Conservation (phyloP, 2,888 invertebrate genomes). For the Coleophora flavipennella region DNA sequence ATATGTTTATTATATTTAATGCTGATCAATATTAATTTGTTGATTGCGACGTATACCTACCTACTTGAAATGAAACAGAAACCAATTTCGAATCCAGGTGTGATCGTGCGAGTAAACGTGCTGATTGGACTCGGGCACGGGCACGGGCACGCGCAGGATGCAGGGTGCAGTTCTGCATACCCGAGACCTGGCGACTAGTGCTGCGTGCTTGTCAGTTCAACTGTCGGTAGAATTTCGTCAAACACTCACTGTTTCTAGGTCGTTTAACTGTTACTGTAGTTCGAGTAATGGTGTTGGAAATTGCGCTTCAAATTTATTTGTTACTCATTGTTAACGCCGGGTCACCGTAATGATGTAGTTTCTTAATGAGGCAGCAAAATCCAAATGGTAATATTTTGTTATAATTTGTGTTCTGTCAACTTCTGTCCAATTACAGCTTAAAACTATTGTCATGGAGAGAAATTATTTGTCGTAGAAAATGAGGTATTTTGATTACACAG, state of each 20-base stretch:
- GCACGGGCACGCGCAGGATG: too few relatives aligned
- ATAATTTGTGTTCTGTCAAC: too few relatives aligned
- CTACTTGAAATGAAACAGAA: conserved; percentile 1
- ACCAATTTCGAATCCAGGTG: conserved; percentile 10
- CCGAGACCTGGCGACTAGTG: conserved; percentile 31
- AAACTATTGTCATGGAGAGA: too few relatives aligned
- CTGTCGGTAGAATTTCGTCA: background rate
- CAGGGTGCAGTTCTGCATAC: conserved; percentile 46
- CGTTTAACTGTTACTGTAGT: background rate
- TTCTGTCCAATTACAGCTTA: too few relatives aligned
- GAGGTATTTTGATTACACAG: background rate
- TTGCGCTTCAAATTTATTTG: background rate
- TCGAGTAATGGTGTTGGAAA: conserved; percentile 11
- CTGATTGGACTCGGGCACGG: conserved; percentile 41
- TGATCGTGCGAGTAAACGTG: conserved; percentile 26
- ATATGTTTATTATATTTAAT: too few relatives aligned
- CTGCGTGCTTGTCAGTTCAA: conserved; percentile 14
- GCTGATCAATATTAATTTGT: too few relatives aligned
- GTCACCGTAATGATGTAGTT: background rate
- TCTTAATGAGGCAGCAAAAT: too few relatives aligned
- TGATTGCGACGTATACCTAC: background rate
- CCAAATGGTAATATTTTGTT: background rate
- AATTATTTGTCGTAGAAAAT: background rate
- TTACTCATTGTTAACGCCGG: too few relatives aligned
- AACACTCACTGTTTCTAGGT: background rate